Evolutionary conservation across 1,140 invertebrate genomes (phyloP).

Genomic region (Antheraea mylitta): DNA sequence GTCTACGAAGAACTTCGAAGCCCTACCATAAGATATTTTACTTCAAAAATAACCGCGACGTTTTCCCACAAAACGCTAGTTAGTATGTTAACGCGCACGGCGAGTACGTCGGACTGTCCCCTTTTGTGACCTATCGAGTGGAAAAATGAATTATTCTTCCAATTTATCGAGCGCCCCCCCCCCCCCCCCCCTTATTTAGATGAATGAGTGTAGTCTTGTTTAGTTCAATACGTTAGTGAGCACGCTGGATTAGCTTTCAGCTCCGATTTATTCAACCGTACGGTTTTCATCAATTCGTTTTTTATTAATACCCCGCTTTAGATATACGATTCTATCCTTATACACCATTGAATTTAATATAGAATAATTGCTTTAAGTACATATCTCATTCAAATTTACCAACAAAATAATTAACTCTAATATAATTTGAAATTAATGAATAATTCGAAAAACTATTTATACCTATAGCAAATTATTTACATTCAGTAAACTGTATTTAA

Average conservation of each 20-base stretch:
- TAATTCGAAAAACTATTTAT: no score
- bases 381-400: no score
- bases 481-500: no score
- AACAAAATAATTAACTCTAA: no score
- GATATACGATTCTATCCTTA: background rate
- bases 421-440: no score
- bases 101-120: conserved; percentile 33
- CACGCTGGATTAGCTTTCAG: conserved; percentile 19
- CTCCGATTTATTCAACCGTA: conserved; percentile 8
- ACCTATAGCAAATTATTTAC: no score
- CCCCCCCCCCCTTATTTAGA: conserved; percentile 17
- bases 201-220: conserved; percentile 16
- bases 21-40: background rate
- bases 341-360: background rate
- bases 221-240: conserved; percentile 25
- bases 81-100: conserved; percentile 17
- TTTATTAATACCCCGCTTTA: conserved; percentile 10
- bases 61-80: background rate
- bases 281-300: conserved; percentile 13
- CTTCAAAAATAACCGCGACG: conserved; percentile 2
- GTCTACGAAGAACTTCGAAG: no score
- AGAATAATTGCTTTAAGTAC: background rate
- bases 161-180: conserved; percentile 53
- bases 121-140: conserved; percentile 50
- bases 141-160: conserved; percentile 67